Base-by-base conservation (phyloP, 37 sponge, comb jelly and placozoan species). In the Cladorhizidae sp. region DNA sequence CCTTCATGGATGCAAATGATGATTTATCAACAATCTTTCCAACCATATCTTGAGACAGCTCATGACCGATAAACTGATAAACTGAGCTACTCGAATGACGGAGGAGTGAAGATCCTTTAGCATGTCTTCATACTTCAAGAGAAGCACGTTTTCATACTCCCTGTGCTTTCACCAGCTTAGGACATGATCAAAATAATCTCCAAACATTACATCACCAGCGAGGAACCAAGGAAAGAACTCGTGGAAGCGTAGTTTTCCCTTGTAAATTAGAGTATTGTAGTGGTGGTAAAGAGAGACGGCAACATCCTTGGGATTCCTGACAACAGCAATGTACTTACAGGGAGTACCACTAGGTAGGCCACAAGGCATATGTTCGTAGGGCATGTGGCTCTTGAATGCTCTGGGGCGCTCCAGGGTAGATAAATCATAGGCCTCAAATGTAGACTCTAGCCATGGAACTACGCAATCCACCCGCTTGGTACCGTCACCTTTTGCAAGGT, bases 301-400 rank as follows among this genome's bases (percentile, higher is more conserved):
- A 2, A 83, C 83, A 67, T 92, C 93, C 45, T 88, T 87, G 3
- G 93, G 93, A 74, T 92, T 88, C 21, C 93, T 54, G 7, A 43
- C 71, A 29, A 84, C 85, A 26, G 79, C 80, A 78, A 92, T 83
- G 71, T 87, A 92, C 73, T 92, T 92, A 54, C 77, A 78, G 23
- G 83, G 73, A 57, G 76, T 64, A 51, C 76, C 39, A 40, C 31
- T 52, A 31, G 89, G 84, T n/a, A 28, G 73, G 25, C 83, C 84
- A 72, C 86, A 80, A 20, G 89, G 84, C 45, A 82, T 51, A 21
- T 73, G 69, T 64, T 68, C 59, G 70, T 83, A 87, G 38, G 87
- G 76, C 3, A 78, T 37, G 57, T 91, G 92, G 40, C 83, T 87
- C 72, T 87, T 91, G 62, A 91, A 55, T 37, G 70, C 64, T 25